Conservation (phyloP, 2,888 invertebrate species). For the Cataglyphis altisquamis region DNA sequence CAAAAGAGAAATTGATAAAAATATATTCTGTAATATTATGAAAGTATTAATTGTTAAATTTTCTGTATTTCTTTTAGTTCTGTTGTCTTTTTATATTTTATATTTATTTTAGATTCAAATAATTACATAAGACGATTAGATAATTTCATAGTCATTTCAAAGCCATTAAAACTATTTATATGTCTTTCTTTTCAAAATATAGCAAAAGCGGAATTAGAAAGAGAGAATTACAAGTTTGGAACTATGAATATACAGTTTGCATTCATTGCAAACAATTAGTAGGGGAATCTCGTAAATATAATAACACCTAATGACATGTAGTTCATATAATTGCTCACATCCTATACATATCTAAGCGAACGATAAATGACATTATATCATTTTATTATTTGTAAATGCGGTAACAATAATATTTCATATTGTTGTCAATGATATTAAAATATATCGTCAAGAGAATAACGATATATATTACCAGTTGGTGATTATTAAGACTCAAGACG, state of each 20-base stretch:
- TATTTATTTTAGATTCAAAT: neutral
- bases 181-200: neutral
- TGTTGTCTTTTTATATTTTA: neutral
- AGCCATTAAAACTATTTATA: neutral
- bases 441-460: neutral
- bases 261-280: constrained; percentile 1
- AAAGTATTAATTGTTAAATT: neutral
- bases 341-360: neutral
- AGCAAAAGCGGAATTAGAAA: neutral
- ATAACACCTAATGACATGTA: constrained; percentile 14
- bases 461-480: neutral
- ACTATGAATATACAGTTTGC: constrained; percentile 3
- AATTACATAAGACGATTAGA: neutral
- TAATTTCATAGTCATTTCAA: neutral
- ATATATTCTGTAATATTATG: neutral
- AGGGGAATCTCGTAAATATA: constrained; percentile 26
- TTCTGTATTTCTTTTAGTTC: neutral
- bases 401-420: neutral
- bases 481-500: neutral
- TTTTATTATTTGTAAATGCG: neutral
- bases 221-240: neutral
- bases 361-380: neutral
- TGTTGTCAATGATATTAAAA: neutral
- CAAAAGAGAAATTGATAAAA: neutral
- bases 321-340: constrained; percentile 12